Conservation (phyloP, 2,113 vertebrate genomes). For the Camelus bactrianus region DNA sequence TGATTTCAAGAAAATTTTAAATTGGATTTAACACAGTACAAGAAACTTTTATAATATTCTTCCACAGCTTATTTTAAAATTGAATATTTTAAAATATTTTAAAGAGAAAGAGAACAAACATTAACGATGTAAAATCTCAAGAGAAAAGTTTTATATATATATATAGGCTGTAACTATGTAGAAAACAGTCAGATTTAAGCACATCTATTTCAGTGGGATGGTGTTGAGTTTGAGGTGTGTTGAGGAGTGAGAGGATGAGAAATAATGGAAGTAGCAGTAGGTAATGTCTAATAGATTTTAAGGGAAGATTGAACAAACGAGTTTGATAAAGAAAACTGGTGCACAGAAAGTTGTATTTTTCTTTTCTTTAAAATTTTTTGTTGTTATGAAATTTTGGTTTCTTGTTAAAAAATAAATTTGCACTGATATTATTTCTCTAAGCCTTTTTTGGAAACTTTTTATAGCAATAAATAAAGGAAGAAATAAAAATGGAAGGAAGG, state of each 20-base stretch:
- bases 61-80: neutral
- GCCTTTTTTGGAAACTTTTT: neutral
- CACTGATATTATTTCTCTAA: neutral
- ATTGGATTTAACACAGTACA: neutral
- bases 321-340: neutral
- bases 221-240: neutral
- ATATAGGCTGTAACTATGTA: neutral
- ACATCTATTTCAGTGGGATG: neutral
- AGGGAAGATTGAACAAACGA: neutral
- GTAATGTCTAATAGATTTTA: neutral
- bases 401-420: neutral
- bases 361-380: neutral
- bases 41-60: neutral
- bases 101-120: neutral
- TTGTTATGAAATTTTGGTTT: neutral
- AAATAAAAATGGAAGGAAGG: neutral
- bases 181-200: neutral
- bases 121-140: neutral
- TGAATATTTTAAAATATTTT: neutral
- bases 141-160: neutral
- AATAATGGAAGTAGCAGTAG: neutral
- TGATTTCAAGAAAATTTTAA: neutral
- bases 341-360: neutral
- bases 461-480: neutral
- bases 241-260: neutral